Evolutionary conservation across 2,797 vertebrate genomes (phyloP).

Genomic region (Cossypha polioptera): DNA sequence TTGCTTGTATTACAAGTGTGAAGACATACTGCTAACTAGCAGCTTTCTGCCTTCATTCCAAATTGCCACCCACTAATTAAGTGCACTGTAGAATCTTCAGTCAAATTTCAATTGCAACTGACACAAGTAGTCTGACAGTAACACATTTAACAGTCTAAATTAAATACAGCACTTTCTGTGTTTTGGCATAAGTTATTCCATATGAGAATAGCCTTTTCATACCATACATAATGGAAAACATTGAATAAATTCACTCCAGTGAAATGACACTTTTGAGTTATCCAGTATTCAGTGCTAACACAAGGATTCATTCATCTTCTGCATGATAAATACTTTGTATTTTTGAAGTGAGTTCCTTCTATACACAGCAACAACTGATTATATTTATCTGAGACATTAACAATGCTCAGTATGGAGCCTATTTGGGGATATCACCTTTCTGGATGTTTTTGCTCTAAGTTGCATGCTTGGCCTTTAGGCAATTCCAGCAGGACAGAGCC

Average conservation of each 20-base stretch:
- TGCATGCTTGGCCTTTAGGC: not conserved
- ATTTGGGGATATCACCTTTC: not conserved
- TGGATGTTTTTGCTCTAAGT: not conserved
- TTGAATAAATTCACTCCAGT: not conserved
- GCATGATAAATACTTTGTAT: not conserved
- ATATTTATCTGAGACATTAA: not conserved
- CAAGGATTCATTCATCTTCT: not conserved
- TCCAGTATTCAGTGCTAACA: not conserved
- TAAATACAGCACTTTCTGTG: not conserved
- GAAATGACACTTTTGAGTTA: not conserved
- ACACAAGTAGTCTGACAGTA: constrained; percentile 9
- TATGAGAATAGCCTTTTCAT: not conserved
- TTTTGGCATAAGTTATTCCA: constrained; percentile 13
- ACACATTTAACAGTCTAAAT: not conserved
- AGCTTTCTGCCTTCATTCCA: constrained; percentile 29
- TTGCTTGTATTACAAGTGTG: not conserved
- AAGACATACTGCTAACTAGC: constrained; percentile 38
- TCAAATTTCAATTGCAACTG: constrained; percentile 19
- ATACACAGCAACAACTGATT: not conserved
- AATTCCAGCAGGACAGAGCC: not conserved
- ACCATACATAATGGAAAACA: not conserved
- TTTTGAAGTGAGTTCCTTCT: not conserved
- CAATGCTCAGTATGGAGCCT: not conserved
- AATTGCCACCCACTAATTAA: constrained; percentile 34
- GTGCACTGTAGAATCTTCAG: constrained; percentile 4